Conservation (phyloP, 2,797 vertebrate genomes). For the Urosaurus nigricauda region DNA sequence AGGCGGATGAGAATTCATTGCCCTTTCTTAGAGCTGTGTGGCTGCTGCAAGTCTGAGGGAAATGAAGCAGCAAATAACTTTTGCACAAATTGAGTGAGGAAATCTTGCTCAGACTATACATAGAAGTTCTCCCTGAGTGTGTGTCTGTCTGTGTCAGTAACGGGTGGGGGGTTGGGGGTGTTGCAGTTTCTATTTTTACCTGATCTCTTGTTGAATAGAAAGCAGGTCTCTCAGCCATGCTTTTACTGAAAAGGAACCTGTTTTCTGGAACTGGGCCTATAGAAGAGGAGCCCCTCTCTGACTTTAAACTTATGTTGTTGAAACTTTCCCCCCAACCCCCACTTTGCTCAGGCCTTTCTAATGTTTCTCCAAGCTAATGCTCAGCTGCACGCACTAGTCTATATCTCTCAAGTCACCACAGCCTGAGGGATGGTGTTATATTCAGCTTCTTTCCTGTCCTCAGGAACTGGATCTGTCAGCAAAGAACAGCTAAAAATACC, state of each 20-base stretch:
- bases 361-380: background rate
- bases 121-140: background rate
- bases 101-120: background rate
- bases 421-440: slow-evolving; percentile 19
- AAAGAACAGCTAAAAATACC: background rate
- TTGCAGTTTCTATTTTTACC: background rate
- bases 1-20: background rate
- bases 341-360: slow-evolving; percentile 12
- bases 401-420: slow-evolving; percentile 3
- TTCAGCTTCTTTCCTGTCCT: background rate
- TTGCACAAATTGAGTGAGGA: accelerated
- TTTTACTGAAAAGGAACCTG: background rate
- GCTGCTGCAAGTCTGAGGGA: background rate
- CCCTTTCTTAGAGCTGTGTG: background rate
- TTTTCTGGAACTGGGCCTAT: background rate
- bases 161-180: background rate
- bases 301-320: background rate
- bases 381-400: background rate
- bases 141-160: background rate
- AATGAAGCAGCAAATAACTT: slow-evolving; percentile 16
- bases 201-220: background rate
- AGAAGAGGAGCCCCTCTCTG: background rate
- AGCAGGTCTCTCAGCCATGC: background rate
- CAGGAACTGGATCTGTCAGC: slow-evolving; percentile 29
- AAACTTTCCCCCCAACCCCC: background rate